Percentiles rank a stretch among this genome's conserved stretches.
phyloP scores from a whole-genome alignment of 2,797 vertebrate species.

The Sebastiscus albofasciatus region DNA sequence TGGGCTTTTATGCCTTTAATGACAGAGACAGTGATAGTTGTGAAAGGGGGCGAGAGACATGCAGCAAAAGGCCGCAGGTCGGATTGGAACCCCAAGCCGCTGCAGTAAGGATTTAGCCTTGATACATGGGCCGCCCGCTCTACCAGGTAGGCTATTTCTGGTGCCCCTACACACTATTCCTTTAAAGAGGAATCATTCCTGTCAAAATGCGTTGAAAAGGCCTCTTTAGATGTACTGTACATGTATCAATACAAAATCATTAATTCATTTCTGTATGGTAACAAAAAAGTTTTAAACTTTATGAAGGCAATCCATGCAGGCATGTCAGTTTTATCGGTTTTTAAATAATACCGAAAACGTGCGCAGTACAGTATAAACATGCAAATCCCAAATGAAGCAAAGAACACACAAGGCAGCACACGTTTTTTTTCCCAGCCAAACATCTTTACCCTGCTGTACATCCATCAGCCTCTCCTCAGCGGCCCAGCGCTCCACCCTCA shows the following conservation, averaged over 20 bases:
- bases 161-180: too few relatives aligned
- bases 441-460: constrained; percentile 43
- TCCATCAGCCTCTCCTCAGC: constrained; percentile 64
- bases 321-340: constrained; percentile 20
- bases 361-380: constrained; percentile 32
- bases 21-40: too few relatives aligned
- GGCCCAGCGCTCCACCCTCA: constrained; percentile 46
- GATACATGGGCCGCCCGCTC: too few relatives aligned
- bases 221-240: neutral
- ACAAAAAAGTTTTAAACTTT: neutral
- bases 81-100: too few relatives aligned
- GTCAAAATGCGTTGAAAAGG: constrained; percentile 1
- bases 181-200: neutral
- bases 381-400: constrained; percentile 49
- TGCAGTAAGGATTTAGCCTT: too few relatives aligned
- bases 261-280: neutral
- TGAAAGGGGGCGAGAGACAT: too few relatives aligned
- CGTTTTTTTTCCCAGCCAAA: constrained; percentile 38
- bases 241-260: neutral
- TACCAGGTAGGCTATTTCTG: too few relatives aligned
- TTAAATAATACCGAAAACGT: constrained; percentile 29
- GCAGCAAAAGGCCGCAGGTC: too few relatives aligned
- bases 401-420: constrained; percentile 48
- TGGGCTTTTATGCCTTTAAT: too few relatives aligned
- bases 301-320: neutral